Conservation (phyloP, 1,140 invertebrate species). For the Megathymus violae region DNA sequence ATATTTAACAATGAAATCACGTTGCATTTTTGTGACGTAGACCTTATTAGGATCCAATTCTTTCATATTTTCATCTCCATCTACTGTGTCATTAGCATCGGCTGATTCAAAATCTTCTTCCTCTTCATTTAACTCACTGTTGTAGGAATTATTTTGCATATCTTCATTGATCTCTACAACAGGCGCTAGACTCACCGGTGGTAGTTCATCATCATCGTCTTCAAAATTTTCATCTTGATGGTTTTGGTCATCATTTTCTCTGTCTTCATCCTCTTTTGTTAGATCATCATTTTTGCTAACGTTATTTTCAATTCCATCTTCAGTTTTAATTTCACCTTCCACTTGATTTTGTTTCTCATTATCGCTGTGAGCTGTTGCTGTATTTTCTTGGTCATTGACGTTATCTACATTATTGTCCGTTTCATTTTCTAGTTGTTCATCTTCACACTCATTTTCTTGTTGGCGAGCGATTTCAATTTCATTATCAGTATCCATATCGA, state of each 20-base stretch:
- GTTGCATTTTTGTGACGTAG: conserved; percentile 78
- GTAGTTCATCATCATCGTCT: conserved; percentile 66
- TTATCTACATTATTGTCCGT: conserved; percentile 39
- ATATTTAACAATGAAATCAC: conserved; percentile 78
- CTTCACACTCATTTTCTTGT: conserved; percentile 50
- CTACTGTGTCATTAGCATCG: conserved; percentile 62
- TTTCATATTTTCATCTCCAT: conserved; percentile 53
- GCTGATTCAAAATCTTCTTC: conserved; percentile 63
- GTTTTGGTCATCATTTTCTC: conserved; percentile 48
- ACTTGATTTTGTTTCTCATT: conserved; percentile 56
- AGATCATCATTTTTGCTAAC: conserved; percentile 43
- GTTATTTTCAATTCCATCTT: conserved; percentile 50
- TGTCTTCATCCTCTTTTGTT: conserved; percentile 42
- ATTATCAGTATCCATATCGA: conserved; percentile 77
- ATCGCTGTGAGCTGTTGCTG: conserved; percentile 54
- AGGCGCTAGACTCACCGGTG: conserved; percentile 63
- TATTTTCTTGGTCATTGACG: conserved; percentile 51
- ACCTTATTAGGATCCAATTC: conserved; percentile 71
- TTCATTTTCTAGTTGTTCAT: conserved; percentile 48
- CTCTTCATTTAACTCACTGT: conserved; percentile 68
- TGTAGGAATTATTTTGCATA: conserved; percentile 64
- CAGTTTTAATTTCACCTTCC: conserved; percentile 37
- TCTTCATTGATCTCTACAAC: conserved; percentile 80
- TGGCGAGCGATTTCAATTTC: conserved; percentile 77
- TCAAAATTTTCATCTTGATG: conserved; percentile 51